Evolutionary conservation across 2,113 vertebrate genomes (phyloP).

Genomic region (Varanus salvator): DNA sequence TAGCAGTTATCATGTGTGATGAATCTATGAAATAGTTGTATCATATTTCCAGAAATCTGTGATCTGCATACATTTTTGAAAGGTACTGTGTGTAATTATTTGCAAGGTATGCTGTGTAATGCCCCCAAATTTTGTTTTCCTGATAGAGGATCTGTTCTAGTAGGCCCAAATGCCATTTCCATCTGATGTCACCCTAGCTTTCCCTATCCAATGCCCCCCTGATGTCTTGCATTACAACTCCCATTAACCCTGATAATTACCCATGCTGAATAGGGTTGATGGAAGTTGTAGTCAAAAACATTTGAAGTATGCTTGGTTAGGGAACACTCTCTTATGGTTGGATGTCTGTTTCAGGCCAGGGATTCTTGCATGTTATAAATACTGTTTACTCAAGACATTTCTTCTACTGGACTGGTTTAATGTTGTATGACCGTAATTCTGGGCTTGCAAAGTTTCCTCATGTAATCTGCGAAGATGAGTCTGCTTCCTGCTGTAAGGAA

Average conservation of each 20-base stretch:
- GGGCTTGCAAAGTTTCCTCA: not conserved
- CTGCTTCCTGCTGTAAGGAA: not conserved
- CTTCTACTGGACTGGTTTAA: not conserved
- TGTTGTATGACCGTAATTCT: not conserved
- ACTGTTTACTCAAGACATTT: not conserved
- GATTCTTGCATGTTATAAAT: not conserved
- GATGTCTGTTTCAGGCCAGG: not conserved
- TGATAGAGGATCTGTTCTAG: not conserved
- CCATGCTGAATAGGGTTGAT: not conserved
- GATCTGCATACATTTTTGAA: not conserved
- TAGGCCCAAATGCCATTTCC: not conserved
- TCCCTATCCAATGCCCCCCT: not conserved
- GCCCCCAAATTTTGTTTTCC: not conserved
- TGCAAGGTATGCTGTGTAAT: not conserved
- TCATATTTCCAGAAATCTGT: not conserved
- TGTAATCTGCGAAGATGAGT: not conserved
- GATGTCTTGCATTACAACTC: not conserved
- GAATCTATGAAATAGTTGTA: not conserved
- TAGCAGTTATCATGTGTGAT: slow-evolving; percentile 12
- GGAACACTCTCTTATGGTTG: not conserved
- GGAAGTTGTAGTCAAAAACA: not conserved
- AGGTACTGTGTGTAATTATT: too few relatives aligned
- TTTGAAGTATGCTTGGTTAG: not conserved
- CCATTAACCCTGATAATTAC: not conserved
- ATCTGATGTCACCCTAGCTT: not conserved